Evolutionary conservation across 2,113 vertebrate genomes (phyloP).

Genomic region (Centropus bengalensis): DNA sequence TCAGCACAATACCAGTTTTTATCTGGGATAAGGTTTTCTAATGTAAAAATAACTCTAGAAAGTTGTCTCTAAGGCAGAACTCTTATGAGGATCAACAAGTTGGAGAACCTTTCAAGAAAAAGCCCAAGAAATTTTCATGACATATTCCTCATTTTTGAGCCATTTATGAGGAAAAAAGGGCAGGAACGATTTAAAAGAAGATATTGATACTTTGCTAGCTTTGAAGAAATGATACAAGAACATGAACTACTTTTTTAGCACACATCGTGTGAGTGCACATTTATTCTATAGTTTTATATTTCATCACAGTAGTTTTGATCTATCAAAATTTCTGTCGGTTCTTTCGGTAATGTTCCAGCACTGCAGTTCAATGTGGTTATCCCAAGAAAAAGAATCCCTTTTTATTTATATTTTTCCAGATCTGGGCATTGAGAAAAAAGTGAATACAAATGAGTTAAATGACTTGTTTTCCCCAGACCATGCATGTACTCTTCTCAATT

Average conservation of each 20-base stretch:
- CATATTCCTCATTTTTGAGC: background rate
- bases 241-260: background rate
- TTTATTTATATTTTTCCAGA: background rate
- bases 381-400: background rate
- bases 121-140: background rate
- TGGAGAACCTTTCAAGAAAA: background rate
- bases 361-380: background rate
- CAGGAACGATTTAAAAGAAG: background rate
- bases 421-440: background rate
- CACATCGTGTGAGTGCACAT: background rate
- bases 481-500: background rate
- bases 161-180: background rate
- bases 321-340: background rate
- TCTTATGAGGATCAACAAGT: background rate
- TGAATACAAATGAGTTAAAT: background rate
- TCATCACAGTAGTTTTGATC: background rate
- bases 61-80: background rate
- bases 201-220: background rate
- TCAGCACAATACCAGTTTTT: background rate
- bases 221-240: background rate
- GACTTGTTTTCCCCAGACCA: background rate
- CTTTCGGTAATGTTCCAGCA: background rate
- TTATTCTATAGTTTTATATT: background rate
- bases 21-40: background rate
- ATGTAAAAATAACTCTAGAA: background rate